Evolutionary conservation across 2,888 invertebrate species (phyloP).

Genomic region (Spialia ferax): DNA sequence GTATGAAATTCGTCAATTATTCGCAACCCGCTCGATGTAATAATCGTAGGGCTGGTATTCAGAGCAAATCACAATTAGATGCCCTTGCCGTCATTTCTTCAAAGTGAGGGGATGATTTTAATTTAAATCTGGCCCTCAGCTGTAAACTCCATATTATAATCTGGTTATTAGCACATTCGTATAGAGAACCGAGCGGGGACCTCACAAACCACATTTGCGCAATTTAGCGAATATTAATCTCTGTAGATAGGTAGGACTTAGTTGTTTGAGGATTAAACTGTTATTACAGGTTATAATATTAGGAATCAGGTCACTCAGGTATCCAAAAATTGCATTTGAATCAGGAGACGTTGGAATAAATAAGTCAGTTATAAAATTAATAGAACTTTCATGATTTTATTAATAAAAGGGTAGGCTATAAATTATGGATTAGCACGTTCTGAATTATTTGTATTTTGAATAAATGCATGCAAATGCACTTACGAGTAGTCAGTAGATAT

Average conservation of each 20-base stretch:
- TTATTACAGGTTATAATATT: too few relatives aligned
- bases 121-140: constrained; percentile 72
- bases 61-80: constrained; percentile 74
- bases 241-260: not conserved
- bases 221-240: constrained; percentile 4
- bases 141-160: constrained; percentile 43
- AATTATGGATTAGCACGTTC: too few relatives aligned
- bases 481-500: too few relatives aligned
- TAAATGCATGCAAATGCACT: too few relatives aligned
- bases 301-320: constrained; percentile 1
- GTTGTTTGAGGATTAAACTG: not conserved
- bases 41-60: constrained; percentile 59
- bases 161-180: constrained; percentile 54
- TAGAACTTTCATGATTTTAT: too few relatives aligned
- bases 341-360: not conserved
- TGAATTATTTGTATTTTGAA: too few relatives aligned
- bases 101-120: constrained; percentile 74
- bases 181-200: constrained; percentile 41
- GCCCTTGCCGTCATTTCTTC: constrained; percentile 68
- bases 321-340: not conserved
- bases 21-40: constrained; percentile 64
- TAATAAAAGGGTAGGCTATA: too few relatives aligned
- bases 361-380: too few relatives aligned
- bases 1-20: constrained; percentile 77
- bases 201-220: constrained; percentile 24